These are phyloP conservation scores for Polydrusus pterygomalis DNA, from an alignment of 2,888 invertebrate genomes.

Conservation along the genomic window DNA sequence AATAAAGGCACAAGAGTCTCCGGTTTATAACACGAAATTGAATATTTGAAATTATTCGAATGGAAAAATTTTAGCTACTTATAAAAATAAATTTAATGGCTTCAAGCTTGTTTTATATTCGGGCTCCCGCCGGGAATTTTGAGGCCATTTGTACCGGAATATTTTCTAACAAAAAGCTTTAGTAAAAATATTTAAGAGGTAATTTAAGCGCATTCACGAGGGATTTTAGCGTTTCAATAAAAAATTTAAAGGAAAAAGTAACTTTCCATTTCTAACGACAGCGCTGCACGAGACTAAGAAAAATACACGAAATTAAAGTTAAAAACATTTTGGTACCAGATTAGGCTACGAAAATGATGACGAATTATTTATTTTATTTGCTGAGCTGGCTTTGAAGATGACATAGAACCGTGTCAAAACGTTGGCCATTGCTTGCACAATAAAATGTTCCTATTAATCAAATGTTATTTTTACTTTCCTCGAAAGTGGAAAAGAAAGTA, in stretches of 20 bases:
- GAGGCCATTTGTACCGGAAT: neutral
- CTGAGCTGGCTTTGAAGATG: no score
- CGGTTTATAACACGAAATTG: slow-evolving; percentile 3
- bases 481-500: no score
- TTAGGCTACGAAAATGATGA: no score
- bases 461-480: no score
- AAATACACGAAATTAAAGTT: no score
- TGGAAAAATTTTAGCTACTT: slow-evolving; percentile 15
- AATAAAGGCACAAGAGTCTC: slow-evolving; percentile 2
- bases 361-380: no score
- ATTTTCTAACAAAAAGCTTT: slow-evolving; percentile 12
- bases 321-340: no score
- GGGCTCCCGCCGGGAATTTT: neutral
- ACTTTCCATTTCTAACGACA: neutral
- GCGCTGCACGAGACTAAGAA: no score
- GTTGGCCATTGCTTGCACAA: no score
- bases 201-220: neutral
- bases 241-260: neutral
- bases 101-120: neutral
- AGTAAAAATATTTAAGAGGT: slow-evolving; percentile 8
- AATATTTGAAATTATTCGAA: slow-evolving; percentile 18
- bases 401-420: no score
- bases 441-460: no score
- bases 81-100: slow-evolving; percentile 19
- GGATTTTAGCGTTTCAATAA: neutral